These are phyloP conservation scores for Lepetodrilus schrolli DNA, from an alignment of 2,888 invertebrate species.

Conservation along the genomic window DNA sequence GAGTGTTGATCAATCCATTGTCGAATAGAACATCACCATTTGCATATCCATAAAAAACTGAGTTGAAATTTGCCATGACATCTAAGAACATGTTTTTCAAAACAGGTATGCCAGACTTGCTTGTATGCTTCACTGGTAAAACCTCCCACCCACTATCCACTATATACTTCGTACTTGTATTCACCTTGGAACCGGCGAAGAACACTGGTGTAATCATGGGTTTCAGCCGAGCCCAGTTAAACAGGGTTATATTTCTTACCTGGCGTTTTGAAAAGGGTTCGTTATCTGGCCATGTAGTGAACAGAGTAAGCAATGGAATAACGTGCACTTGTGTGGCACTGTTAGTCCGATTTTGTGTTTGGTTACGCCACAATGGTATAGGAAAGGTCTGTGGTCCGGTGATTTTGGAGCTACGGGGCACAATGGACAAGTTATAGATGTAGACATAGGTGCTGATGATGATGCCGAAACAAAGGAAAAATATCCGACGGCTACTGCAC, in stretches of 20 bases:
- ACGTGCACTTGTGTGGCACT: no score
- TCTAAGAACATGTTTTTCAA: slow-evolving; percentile 64
- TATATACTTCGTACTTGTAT: slow-evolving; percentile 34
- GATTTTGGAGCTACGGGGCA: no score
- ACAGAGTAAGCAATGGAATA: slow-evolving; percentile 54
- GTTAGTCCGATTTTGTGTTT: no score
- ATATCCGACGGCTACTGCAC: no score
- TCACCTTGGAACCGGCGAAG: slow-evolving; percentile 48
- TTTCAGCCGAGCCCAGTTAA: slow-evolving; percentile 54
- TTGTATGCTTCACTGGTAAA: slow-evolving; percentile 46
- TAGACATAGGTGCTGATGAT: no score
- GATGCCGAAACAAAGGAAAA: no score
- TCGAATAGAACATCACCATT: slow-evolving; percentile 68
- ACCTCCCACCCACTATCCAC: slow-evolving; percentile 49
- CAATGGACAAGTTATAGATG: no score
- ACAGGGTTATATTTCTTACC: slow-evolving; percentile 55
- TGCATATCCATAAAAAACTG: slow-evolving; percentile 59
- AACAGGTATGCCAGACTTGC: slow-evolving; percentile 57
- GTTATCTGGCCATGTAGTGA: slow-evolving; percentile 57
- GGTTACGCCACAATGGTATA: no score
- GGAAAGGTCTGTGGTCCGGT: no score
- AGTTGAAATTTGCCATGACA: slow-evolving; percentile 50
- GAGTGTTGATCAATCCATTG: slow-evolving; percentile 47
- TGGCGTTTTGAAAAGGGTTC: slow-evolving; percentile 49
- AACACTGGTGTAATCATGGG: slow-evolving; percentile 55